phyloP scores from a whole-genome alignment of 1,140 invertebrate species.

The Halictus rubicundus region DNA sequence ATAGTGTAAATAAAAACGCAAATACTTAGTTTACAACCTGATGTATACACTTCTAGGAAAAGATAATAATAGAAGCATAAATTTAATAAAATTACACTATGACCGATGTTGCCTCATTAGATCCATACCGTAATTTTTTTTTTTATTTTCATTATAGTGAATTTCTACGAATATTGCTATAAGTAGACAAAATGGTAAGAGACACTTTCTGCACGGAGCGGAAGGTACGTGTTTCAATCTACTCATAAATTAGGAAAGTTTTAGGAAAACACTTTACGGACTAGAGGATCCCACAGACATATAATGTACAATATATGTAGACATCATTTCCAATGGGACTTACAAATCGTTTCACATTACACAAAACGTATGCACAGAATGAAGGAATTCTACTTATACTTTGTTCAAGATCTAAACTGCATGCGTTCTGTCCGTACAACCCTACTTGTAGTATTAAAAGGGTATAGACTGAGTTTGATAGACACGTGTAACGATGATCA shows the following conservation, averaged over 20 bases:
- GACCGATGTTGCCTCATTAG: not conserved
- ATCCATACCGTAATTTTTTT: conserved; percentile 19
- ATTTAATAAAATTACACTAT: not conserved
- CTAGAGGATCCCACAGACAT: conserved; percentile 50
- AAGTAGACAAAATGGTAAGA: conserved; percentile 24
- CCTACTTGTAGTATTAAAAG: conserved; percentile 40
- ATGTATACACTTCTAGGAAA: not conserved
- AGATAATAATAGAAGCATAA: not conserved
- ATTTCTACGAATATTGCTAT: conserved; percentile 19
- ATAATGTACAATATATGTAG: conserved; percentile 38
- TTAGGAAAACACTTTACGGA: conserved; percentile 46
- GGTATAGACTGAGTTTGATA: conserved; percentile 29
- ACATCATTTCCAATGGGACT: conserved; percentile 22
- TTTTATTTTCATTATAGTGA: conserved; percentile 17
- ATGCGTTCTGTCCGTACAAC: conserved; percentile 42
- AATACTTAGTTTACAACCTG: not conserved
- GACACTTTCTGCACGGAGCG: not conserved
- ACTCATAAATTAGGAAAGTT: conserved; percentile 34
- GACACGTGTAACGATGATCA: conserved; percentile 43
- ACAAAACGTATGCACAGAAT: conserved; percentile 30
- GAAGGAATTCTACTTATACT: conserved; percentile 37
- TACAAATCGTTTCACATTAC: conserved; percentile 19
- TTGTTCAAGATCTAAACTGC: conserved; percentile 36
- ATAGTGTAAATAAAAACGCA: too few species aligned
- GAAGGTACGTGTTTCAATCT: conserved; percentile 12